These are phyloP conservation scores for Trialeurodes vaporariorum DNA, from an alignment of 1,140 invertebrate genomes.

Conservation along the genomic window DNA sequence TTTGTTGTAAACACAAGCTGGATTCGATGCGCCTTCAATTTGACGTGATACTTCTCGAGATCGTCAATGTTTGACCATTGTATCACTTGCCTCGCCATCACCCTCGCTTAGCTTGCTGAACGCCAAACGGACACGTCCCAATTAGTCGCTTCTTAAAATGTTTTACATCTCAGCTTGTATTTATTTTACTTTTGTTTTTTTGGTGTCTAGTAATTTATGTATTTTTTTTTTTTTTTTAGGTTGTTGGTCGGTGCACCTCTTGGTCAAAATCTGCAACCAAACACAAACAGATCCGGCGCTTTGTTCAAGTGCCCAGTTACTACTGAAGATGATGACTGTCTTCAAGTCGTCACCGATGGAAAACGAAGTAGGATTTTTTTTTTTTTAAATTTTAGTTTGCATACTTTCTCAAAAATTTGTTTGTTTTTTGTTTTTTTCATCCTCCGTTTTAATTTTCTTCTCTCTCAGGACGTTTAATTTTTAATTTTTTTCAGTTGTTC, in stretches of 20 bases:
- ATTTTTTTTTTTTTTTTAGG: constrained; percentile 43
- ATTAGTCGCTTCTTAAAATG: not conserved
- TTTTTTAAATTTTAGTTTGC: not conserved
- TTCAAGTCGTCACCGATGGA: constrained; percentile 76
- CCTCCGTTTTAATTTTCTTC: too few species aligned
- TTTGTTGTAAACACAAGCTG: too few species aligned
- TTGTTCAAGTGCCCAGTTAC: constrained; percentile 74
- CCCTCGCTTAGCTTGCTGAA: not conserved
- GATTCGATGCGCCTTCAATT: constrained; percentile 4
- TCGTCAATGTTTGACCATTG: not conserved
- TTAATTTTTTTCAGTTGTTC: too few species aligned
- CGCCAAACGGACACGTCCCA: too few species aligned
- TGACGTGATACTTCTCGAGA: not conserved
- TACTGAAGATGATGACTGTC: constrained; percentile 52
- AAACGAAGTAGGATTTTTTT: constrained; percentile 54
- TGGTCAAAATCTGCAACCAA: constrained; percentile 70
- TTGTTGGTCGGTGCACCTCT: constrained; percentile 83
- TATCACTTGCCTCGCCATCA: not conserved
- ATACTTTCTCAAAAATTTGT: not conserved
- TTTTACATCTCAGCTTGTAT: not conserved
- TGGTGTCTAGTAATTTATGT: constrained; percentile 1
- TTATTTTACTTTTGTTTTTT: constrained; percentile 7
- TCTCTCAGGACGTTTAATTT: too few species aligned
- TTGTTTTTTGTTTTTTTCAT: too few species aligned
- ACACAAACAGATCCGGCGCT: constrained; percentile 73